A percentile compares a stretch with the other conserved stretches of the same genome.
Evolutionary conservation across 2,888 invertebrate genomes (phyloP).

Genomic region (Oscheius sp.): DNA sequence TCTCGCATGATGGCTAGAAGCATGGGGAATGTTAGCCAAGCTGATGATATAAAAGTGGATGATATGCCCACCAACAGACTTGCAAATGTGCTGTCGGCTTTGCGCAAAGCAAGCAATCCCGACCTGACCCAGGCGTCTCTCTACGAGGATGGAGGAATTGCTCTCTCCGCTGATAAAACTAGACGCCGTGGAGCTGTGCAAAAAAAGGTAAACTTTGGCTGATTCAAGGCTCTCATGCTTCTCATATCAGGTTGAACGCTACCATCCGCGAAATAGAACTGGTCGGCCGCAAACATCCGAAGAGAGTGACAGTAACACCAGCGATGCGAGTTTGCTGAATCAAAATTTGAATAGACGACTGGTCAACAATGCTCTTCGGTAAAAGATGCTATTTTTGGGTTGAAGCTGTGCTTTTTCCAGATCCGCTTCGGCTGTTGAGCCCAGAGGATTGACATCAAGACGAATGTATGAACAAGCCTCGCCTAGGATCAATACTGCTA

Average conservation of each 20-base stretch:
- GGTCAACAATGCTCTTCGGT: not conserved
- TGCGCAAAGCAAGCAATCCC: constrained; percentile 54
- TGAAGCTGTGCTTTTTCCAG: no score
- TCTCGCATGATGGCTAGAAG: constrained; percentile 50
- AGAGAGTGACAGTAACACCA: constrained; percentile 54
- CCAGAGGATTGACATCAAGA: constrained; percentile 14
- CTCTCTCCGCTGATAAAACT: constrained; percentile 25
- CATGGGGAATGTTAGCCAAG: constrained; percentile 44
- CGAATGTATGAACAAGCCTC: constrained; percentile 18
- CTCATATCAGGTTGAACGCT: constrained; percentile 44
- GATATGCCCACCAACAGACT: constrained; percentile 41
- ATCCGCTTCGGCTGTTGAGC: constrained; percentile 2
- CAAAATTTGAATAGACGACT: constrained; percentile 28
- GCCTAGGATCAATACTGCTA: constrained; percentile 11
- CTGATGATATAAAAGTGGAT: constrained; percentile 30
- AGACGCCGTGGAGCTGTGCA: constrained; percentile 53
- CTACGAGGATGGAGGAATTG: constrained; percentile 35
- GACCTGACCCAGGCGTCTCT: constrained; percentile 51
- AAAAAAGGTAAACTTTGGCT: constrained; percentile 41
- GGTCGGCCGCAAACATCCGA: constrained; percentile 48
- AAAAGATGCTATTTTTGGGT: no score
- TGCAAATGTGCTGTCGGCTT: constrained; percentile 44
- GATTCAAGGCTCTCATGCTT: not conserved
- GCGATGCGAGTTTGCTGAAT: constrained; percentile 45
- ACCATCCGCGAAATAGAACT: constrained; percentile 41